These are phyloP conservation scores for Aleadryas rufinucha DNA, from an alignment of 2,113 vertebrate species.

Conservation along the genomic window DNA sequence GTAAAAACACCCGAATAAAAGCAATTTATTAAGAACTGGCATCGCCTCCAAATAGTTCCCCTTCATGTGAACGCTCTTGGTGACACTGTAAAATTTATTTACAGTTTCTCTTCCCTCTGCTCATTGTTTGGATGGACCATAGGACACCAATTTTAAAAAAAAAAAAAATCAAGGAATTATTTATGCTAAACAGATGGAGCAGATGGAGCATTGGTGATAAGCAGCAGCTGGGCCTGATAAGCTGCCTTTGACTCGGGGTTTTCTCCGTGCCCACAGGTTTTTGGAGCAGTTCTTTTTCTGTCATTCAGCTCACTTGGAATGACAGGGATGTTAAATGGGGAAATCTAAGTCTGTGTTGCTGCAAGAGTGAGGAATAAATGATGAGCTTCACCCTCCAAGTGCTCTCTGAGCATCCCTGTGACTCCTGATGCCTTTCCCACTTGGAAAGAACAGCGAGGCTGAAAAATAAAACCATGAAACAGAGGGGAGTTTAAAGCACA, in stretches of 20 bases:
- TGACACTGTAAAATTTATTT: conserved; percentile 53
- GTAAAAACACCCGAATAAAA: conserved; percentile 51
- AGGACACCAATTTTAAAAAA: not conserved
- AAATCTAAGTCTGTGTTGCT: not conserved
- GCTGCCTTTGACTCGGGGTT: not conserved
- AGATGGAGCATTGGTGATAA: not conserved
- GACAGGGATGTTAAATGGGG: not conserved
- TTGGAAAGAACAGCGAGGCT: not conserved
- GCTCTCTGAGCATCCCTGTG: not conserved
- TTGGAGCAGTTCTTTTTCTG: not conserved
- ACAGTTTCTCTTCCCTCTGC: conserved; percentile 45
- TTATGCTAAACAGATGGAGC: conserved; percentile 35
- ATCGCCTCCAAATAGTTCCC: conserved; percentile 42
- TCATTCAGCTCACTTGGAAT: not conserved
- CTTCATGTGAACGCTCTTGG: conserved; percentile 35
- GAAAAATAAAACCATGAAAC: too few relatives aligned
- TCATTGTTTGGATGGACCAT: conserved; percentile 45
- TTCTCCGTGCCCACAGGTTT: not conserved
- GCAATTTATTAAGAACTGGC: conserved; percentile 60
- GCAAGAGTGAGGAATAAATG: not conserved
- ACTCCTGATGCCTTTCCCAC: not conserved
- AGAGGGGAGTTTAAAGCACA: not conserved
- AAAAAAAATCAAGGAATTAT: not conserved
- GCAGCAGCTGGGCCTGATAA: conserved; percentile 15
- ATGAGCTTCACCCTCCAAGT: not conserved